Evolutionary conservation across 2,113 vertebrate genomes (phyloP).

Genomic region (Odontesthes bonariensis): DNA sequence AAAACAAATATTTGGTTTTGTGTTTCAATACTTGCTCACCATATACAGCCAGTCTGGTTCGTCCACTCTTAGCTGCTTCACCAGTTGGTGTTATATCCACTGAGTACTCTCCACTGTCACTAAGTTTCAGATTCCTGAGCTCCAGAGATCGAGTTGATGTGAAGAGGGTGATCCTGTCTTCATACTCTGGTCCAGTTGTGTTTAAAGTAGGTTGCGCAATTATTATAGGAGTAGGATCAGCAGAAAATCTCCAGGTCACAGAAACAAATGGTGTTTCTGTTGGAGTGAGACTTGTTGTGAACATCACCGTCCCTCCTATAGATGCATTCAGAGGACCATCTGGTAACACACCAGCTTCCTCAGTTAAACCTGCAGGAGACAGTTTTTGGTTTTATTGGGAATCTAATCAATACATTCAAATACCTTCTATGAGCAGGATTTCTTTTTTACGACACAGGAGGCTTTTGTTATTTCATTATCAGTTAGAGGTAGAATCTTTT

Average conservation of each 20-base stretch:
- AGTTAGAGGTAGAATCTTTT: too few relatives aligned
- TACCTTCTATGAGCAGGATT: too few relatives aligned
- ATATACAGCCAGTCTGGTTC: fast-evolving
- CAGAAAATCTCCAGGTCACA: not conserved
- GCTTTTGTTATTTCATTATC: too few relatives aligned
- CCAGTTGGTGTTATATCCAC: fast-evolving
- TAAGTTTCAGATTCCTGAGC: slow-evolving; percentile 49
- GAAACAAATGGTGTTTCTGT: fast-evolving
- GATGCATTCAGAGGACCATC: slow-evolving; percentile 18
- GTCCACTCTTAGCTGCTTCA: fast-evolving
- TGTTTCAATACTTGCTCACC: slow-evolving; percentile 34
- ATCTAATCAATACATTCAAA: too few relatives aligned
- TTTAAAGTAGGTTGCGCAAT: fast-evolving
- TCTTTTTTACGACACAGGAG: too few relatives aligned
- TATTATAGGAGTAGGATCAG: not conserved
- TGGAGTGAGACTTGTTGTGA: slow-evolving; percentile 30
- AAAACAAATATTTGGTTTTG: too few relatives aligned
- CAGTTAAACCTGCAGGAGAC: slow-evolving; percentile 42
- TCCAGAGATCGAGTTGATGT: slow-evolving; percentile 51
- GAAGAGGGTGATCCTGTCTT: slow-evolving; percentile 29
- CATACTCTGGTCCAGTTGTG: fast-evolving
- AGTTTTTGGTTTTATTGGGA: too few relatives aligned
- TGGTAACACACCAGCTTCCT: slow-evolving; percentile 47
- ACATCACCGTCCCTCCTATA: slow-evolving; percentile 34
- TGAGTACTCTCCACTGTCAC: slow-evolving; percentile 40